Evolutionary conservation across 2,113 vertebrate genomes (phyloP).

Genomic region (Todiramphus saurophagus): DNA sequence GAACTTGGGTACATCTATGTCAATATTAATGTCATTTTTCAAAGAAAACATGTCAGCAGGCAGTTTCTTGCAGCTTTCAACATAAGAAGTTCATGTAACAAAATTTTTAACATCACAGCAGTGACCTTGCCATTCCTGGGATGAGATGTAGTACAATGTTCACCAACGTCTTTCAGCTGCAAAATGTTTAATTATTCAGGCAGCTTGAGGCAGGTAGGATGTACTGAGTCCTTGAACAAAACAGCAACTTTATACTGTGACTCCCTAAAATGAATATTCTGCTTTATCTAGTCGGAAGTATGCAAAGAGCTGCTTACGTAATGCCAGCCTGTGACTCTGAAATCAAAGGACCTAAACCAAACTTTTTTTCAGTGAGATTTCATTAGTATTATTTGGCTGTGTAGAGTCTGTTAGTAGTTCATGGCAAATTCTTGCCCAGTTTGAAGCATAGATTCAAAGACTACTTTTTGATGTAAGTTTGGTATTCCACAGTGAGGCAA

Average conservation of each 20-base stretch:
- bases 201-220: not conserved
- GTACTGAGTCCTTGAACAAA: not conserved
- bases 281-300: too few relatives aligned
- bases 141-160: not conserved
- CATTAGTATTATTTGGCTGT: not conserved
- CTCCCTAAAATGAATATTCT: not conserved
- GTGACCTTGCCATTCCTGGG: not conserved
- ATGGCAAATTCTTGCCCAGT: not conserved
- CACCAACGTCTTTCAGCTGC: not conserved
- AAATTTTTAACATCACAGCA: not conserved
- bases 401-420: not conserved
- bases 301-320: not conserved
- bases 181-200: not conserved
- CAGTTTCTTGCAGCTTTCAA: not conserved
- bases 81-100: not conserved
- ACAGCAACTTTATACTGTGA: not conserved
- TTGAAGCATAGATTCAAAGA: not conserved
- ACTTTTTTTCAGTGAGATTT: not conserved
- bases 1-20: not conserved
- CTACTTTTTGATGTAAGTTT: not conserved
- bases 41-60: not conserved
- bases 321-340: not conserved
- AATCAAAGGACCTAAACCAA: not conserved
- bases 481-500: not conserved
- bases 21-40: not conserved